A percentile compares a stretch with the other conserved stretches of the same genome.
phyloP scores from a whole-genome alignment of 2,113 vertebrate species.

The Macrotus californicus region DNA sequence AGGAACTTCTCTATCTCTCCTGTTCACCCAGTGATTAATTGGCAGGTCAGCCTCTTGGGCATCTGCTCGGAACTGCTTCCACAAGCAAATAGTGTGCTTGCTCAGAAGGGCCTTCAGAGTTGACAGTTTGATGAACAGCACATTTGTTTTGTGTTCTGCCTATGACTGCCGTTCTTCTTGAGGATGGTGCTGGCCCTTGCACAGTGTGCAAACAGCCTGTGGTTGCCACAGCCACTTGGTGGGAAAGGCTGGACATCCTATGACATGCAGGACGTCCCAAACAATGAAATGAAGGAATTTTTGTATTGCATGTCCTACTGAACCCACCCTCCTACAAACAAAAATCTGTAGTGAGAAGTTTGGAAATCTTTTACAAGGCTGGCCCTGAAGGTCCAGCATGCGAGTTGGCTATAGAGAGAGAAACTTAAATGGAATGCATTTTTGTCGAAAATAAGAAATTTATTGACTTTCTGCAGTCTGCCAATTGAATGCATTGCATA shows the following conservation, averaged over 20 bases:
- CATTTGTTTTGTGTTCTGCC: accelerated
- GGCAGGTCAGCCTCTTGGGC: background rate
- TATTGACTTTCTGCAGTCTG: background rate
- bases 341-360: background rate
- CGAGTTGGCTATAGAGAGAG: background rate
- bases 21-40: background rate
- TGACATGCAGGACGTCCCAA: background rate
- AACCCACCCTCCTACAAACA: background rate
- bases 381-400: background rate
- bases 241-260: background rate
- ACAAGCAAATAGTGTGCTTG: accelerated
- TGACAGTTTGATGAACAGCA: background rate
- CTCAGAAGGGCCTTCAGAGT: background rate
- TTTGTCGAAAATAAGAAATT: background rate
- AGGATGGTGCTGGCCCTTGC: too few species aligned
- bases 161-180: background rate
- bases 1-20: background rate
- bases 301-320: background rate
- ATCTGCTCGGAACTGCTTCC: background rate
- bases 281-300: background rate
- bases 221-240: background rate
- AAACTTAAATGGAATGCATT: background rate
- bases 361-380: background rate
- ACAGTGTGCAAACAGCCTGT: accelerated
- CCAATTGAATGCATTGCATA: background rate